Conservation (phyloP, 1,140 invertebrate genomes). For the Drosophila rhopaloa region DNA sequence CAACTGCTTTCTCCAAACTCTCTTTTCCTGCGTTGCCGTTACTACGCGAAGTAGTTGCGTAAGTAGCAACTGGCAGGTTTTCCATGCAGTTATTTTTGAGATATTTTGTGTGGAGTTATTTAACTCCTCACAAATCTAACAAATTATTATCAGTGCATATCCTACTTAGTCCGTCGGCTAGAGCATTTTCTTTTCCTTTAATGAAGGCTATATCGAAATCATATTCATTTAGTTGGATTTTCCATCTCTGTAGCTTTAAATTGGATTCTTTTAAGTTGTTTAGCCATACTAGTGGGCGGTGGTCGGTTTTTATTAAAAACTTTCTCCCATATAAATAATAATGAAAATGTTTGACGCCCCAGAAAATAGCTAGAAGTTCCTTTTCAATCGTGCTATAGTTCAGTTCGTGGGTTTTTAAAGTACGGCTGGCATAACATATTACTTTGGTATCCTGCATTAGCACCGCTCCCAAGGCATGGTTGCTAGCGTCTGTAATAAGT, state of each 20-base stretch:
- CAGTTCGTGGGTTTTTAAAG: conserved; percentile 5
- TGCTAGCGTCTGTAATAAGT: conserved; percentile 8
- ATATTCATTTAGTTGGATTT: no score
- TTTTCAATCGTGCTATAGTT: conserved; percentile 1
- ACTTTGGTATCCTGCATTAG: conserved; percentile 4
- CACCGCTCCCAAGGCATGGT: conserved; percentile 9
- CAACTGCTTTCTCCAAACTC: no score
- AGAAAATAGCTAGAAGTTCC: no score
- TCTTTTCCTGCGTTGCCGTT: no score
- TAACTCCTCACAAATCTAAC: no score
- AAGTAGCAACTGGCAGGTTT: no score
- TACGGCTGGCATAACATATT: conserved; percentile 10
- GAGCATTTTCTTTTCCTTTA: conserved; percentile 6
- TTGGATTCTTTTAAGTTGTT: background rate
- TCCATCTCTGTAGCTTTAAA: no score
- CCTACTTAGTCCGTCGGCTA: conserved; percentile 10
- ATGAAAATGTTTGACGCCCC: background rate
- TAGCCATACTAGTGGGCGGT: conserved; percentile 4
- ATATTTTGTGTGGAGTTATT: no score
- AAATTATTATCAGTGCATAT: background rate
- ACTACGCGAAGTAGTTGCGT: no score
- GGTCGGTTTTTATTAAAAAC: conserved; percentile 5
- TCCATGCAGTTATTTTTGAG: no score
- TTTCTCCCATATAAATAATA: background rate
- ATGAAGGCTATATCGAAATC: background rate